These are phyloP conservation scores for Lycocerus yunnanus DNA, from an alignment of 2,888 invertebrate species.

Conservation along the genomic window DNA sequence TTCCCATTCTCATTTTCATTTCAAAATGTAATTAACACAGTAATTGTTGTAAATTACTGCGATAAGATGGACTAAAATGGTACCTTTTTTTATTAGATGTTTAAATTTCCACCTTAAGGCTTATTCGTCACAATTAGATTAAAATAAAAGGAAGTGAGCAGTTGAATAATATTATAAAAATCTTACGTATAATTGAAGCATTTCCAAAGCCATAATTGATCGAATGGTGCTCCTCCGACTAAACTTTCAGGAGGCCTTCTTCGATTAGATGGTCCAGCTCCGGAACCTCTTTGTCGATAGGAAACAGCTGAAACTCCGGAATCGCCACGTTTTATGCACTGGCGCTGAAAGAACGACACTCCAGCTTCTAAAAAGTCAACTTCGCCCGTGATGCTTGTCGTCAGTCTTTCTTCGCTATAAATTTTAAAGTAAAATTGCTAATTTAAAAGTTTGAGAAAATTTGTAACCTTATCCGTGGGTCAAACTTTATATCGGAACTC, in stretches of 20 bases:
- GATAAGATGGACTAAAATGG: background rate
- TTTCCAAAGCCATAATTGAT: constrained; percentile 70
- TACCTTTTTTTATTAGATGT: background rate
- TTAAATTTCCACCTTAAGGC: background rate
- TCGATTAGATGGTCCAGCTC: constrained; percentile 51
- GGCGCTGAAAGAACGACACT: constrained; percentile 63
- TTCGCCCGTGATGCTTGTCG: constrained; percentile 45
- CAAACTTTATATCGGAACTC: constrained; percentile 59
- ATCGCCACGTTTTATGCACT: constrained; percentile 61
- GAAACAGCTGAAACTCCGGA: constrained; percentile 58
- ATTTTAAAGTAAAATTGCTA: constrained; percentile 3
- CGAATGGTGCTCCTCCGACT: constrained; percentile 63
- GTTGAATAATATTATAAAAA: background rate
- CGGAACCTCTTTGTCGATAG: constrained; percentile 61
- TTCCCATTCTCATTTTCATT: background rate
- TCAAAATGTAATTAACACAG: background rate
- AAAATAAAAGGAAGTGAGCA: background rate
- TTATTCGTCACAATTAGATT: background rate
- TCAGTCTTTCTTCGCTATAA: constrained; percentile 48
- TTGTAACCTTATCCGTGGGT: constrained; percentile 53
- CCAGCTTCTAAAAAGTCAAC: constrained; percentile 67
- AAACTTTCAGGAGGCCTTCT: constrained; percentile 60
- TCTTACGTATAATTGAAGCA: constrained; percentile 70
- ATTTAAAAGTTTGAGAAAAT: constrained; percentile 1
- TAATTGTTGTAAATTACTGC: background rate